Base-by-base conservation (phyloP, 1,140 invertebrate species). In the Stenopsyche tienmushanensis region DNA sequence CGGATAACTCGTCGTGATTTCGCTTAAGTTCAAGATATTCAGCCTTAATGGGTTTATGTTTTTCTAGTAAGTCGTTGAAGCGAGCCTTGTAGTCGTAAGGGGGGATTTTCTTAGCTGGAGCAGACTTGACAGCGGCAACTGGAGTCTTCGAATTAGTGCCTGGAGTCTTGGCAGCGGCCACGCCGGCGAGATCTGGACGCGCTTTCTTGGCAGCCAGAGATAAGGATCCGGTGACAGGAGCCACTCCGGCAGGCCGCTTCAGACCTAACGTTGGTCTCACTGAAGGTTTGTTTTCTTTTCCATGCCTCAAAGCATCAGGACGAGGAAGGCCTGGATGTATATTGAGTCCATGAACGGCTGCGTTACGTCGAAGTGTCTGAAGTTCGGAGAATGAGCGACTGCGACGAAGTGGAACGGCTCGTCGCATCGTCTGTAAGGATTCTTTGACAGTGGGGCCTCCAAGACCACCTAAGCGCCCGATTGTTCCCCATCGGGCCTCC, bases 61-160 rank as follows among this genome's bases (percentile, higher is more conserved):
- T 79, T 45, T 82, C 78, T 34, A 80, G 74, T 9, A 80, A 65
- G 58, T 78, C 75, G 26, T 76, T 72, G 59, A 75, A 80, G 0
- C 77, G 74, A 1, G 77, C 75, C 50, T 80, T 80, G 59, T 74
- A 80, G 58, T 80, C 78, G 47, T 80, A 80, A 0, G 74, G 70
- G 0, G 78, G 72, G 41, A 78, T 77, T 3, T 75, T 74, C 45
- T 66, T 66, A 20, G 24, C 55, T 1, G 42, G 13, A 1, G 42
- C 21, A 0, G 58, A 13, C 24, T 66, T 66, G 15, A 45, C 1
- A 5, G 26, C 39, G 3, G 42, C 20, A 24, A 21, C 55, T 2
- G 42, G 5, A 1, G 42, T 10, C 0, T 44, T n/a, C 18, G 64
- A 66, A 10, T 44, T 1, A 10, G 24, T 18, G 2, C 42, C 20